These are phyloP conservation scores for Halcyon senegalensis DNA, from an alignment of 2,113 vertebrate genomes.

Conservation along the genomic window DNA sequence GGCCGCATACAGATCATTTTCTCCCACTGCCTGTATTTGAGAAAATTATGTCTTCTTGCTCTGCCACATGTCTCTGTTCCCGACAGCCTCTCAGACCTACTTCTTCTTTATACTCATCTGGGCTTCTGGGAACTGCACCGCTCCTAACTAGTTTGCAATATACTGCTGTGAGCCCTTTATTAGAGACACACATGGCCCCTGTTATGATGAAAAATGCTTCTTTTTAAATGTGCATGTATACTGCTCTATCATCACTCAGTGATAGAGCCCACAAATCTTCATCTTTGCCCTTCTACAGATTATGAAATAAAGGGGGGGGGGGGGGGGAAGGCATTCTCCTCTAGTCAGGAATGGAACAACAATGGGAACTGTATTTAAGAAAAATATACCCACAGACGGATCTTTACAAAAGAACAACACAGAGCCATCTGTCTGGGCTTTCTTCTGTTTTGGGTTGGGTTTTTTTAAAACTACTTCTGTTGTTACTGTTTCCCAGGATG, in stretches of 20 bases:
- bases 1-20: not conserved
- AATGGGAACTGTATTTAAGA: not conserved
- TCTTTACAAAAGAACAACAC: not conserved
- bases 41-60: not conserved
- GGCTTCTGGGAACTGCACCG: conserved; percentile 45
- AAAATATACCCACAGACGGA: not conserved
- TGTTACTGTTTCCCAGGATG: not conserved
- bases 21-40: not conserved
- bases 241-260: conserved; percentile 61
- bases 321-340: not conserved
- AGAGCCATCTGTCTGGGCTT: not conserved
- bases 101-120: conserved; percentile 12
- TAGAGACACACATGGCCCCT: conserved; percentile 68
- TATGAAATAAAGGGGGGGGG: conserved; percentile 21
- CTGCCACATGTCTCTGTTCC: conserved; percentile 41
- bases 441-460: not conserved
- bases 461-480: not conserved
- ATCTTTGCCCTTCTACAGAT: conserved; percentile 53
- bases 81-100: conserved; percentile 13
- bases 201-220: conserved; percentile 68
- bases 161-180: conserved; percentile 33
- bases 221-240: conserved; percentile 49
- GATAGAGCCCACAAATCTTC: conserved; percentile 64
- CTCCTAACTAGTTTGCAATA: conserved; percentile 52
- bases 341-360: not conserved